Evolutionary conservation across 2,113 vertebrate species (phyloP).

Genomic region (Callipepla californica): DNA sequence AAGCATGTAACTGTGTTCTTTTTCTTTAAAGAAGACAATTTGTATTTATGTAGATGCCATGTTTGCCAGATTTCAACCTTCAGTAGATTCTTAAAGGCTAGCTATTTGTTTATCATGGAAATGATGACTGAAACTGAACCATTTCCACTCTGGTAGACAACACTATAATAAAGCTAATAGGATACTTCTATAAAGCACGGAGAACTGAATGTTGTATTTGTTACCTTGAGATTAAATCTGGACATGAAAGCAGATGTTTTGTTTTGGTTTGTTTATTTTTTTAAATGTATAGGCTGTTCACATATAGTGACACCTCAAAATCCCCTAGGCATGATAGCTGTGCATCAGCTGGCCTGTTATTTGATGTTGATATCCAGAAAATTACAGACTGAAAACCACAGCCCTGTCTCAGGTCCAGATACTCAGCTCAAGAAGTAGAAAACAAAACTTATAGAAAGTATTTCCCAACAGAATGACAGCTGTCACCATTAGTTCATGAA

Average conservation of each 20-base stretch:
- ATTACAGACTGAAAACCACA: conserved; percentile 56
- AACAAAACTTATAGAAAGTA: conserved; percentile 69
- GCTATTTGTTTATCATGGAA: conserved; percentile 53
- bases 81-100: conserved; percentile 23
- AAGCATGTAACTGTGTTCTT: background rate
- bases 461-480: conserved; percentile 62
- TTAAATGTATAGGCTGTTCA: background rate
- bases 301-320: conserved; percentile 22
- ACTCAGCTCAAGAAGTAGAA: conserved; percentile 58
- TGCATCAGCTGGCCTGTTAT: conserved; percentile 37
- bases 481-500: conserved; percentile 49
- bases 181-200: background rate
- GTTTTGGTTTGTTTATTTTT: no score
- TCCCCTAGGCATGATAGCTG: conserved; percentile 39
- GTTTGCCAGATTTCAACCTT: conserved; percentile 19
- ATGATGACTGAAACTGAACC: background rate
- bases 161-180: conserved; percentile 16
- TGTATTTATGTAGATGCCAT: background rate
- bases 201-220: background rate
- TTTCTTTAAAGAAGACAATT: background rate
- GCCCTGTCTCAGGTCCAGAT: conserved; percentile 56
- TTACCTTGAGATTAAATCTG: conserved; percentile 22
- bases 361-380: conserved; percentile 62
- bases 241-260: no score
- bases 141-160: background rate